These are phyloP conservation scores for Albula goreensis DNA, from an alignment of 2,113 vertebrate genomes.

Conservation along the genomic window DNA sequence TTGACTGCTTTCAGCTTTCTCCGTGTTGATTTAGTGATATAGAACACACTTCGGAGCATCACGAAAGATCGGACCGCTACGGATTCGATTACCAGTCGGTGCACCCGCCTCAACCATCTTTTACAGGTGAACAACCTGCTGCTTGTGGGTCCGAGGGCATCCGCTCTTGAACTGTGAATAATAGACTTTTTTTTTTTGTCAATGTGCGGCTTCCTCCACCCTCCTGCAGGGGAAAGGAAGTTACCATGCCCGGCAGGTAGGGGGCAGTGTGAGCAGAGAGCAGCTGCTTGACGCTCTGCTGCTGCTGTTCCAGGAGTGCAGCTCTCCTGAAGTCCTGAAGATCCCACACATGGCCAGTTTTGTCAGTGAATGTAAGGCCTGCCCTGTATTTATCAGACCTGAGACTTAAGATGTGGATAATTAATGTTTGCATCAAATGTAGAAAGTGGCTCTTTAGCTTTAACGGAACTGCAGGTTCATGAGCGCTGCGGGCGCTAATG, in stretches of 20 bases:
- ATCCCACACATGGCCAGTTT: conserved; percentile 86
- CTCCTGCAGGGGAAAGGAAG: conserved; percentile 79
- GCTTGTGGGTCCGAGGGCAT: neutral
- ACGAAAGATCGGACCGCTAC: conserved; percentile 44
- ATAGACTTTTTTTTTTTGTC: no score
- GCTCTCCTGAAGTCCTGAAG: conserved; percentile 84
- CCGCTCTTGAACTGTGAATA: no score
- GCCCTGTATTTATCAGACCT: neutral
- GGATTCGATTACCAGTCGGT: conserved; percentile 81
- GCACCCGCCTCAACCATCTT: conserved; percentile 81
- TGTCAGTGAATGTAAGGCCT: conserved; percentile 87
- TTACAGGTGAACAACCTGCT: conserved; percentile 79
- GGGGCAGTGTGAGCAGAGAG: conserved; percentile 78
- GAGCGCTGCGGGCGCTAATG: no score
- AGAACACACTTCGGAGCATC: conserved; percentile 30
- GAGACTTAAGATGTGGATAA: no score
- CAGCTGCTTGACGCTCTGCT: conserved; percentile 87
- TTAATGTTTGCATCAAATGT: no score
- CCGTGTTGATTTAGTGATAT: neutral
- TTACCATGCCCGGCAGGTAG: conserved; percentile 68
- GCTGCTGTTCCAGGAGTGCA: conserved; percentile 88
- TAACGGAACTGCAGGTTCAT: no score
- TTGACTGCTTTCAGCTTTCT: neutral
- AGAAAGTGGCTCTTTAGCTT: no score
- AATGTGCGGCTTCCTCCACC: neutral